Percentiles rank a stretch among this genome's conserved stretches.
Evolutionary conservation across 1,140 invertebrate species (phyloP).

Genomic region (Ptiloglossa arizonensis): DNA sequence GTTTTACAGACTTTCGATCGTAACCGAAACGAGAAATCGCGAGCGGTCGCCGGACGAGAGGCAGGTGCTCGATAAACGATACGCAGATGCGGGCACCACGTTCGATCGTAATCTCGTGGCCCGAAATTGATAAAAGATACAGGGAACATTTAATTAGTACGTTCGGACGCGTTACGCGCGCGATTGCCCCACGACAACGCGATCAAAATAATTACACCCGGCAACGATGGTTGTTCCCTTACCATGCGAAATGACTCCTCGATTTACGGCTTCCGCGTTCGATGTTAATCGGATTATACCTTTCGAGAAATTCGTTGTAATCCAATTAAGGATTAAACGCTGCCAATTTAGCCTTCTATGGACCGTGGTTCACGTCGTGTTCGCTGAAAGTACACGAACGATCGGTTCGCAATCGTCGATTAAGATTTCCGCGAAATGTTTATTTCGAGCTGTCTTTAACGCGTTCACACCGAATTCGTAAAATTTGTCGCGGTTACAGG

Average conservation of each 20-base stretch:
- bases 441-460: too few relatives aligned
- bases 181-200: slow-evolving; percentile 17
- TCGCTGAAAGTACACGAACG: too few relatives aligned
- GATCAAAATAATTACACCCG: slow-evolving; percentile 32
- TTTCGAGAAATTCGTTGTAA: slow-evolving; percentile 23
- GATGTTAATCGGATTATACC: slow-evolving; percentile 30
- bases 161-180: slow-evolving; percentile 17
- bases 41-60: background rate
- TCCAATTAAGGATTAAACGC: slow-evolving; percentile 21
- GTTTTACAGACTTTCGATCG: background rate
- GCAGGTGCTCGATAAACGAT: slow-evolving; percentile 39
- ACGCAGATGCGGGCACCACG: slow-evolving; percentile 33
- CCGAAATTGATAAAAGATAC: slow-evolving; percentile 45
- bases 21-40: background rate
- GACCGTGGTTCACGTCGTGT: too few relatives aligned
- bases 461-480: too few relatives aligned
- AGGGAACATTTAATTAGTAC: slow-evolving; percentile 41
- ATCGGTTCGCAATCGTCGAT: too few relatives aligned
- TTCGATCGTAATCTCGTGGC: slow-evolving; percentile 26
- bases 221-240: background rate
- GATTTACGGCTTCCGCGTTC: slow-evolving; percentile 24
- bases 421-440: too few relatives aligned
- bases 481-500: too few relatives aligned
- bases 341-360: background rate
- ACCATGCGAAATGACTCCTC: slow-evolving; percentile 18